These are phyloP conservation scores for Noctua janthe DNA, from an alignment of 2,888 invertebrate species.

Conservation along the genomic window DNA sequence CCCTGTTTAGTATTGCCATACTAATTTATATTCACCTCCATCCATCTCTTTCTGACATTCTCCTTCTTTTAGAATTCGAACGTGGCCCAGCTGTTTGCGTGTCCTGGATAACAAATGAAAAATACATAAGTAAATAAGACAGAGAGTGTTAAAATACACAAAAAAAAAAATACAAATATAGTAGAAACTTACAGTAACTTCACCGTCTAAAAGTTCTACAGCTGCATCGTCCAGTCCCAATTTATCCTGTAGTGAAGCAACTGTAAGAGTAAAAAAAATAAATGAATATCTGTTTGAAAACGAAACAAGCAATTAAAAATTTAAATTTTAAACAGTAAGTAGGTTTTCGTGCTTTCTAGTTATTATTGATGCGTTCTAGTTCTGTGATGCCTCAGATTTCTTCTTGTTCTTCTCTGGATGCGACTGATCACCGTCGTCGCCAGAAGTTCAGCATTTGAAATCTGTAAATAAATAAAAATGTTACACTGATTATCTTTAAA, in stretches of 20 bases:
- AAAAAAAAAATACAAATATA: not conserved
- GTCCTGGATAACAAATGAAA: constrained; percentile 9
- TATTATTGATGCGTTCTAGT: constrained; percentile 64
- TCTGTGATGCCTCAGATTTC: constrained; percentile 49
- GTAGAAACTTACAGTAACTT: constrained; percentile 24
- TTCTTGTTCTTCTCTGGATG: no score
- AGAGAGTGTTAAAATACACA: not conserved
- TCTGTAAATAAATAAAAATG: constrained; percentile 44
- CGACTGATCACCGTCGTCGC: constrained; percentile 36
- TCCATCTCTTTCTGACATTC: no score
- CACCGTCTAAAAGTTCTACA: constrained; percentile 22
- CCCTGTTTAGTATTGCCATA: no score
- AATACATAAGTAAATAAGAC: no score
- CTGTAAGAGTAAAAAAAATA: constrained; percentile 46
- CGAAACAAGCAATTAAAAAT: not conserved
- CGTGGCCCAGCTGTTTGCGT: not conserved
- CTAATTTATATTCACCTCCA: no score
- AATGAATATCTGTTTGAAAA: not conserved
- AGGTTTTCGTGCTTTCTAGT: constrained; percentile 54
- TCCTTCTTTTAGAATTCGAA: not conserved
- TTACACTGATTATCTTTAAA: not conserved
- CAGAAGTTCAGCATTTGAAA: constrained; percentile 67
- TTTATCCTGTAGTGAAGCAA: constrained; percentile 51
- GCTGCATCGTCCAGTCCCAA: constrained; percentile 44
- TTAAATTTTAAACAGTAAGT: no score